These are phyloP conservation scores for Tanypteryx hageni DNA, from an alignment of 2,888 invertebrate genomes.

Conservation along the genomic window DNA sequence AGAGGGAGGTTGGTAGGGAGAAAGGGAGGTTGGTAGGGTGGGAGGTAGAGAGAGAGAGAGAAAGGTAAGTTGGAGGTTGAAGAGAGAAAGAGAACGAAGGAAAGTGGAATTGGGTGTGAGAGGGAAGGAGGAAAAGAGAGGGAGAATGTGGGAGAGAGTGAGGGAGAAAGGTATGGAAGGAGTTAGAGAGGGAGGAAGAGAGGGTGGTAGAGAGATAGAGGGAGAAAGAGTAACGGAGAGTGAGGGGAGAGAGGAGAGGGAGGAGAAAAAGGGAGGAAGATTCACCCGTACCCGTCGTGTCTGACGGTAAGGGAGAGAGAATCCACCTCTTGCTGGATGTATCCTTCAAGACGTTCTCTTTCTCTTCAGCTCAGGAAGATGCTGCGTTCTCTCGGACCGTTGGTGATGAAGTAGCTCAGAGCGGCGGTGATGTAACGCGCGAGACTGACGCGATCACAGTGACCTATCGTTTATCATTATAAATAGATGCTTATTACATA, in stretches of 20 bases:
- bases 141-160: too few species aligned
- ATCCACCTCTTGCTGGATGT: conserved; percentile 12
- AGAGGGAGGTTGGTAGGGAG: background rate
- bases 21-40: too few species aligned
- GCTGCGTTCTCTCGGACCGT: too few species aligned
- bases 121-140: too few species aligned
- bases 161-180: too few species aligned
- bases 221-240: too few species aligned
- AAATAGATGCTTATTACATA: too few species aligned
- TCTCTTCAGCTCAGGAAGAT: background rate
- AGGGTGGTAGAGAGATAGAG: too few species aligned
- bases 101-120: background rate
- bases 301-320: background rate
- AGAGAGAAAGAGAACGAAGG: background rate
- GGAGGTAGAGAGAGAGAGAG: background rate
- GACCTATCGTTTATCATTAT: background rate
- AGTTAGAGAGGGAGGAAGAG: too few species aligned
- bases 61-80: background rate
- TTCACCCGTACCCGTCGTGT: too few species aligned
- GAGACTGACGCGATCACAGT: background rate
- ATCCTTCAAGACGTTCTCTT: background rate
- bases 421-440: conserved; percentile 1
- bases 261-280: too few species aligned
- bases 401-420: background rate
- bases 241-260: too few species aligned